Evolutionary conservation across 2,888 invertebrate species (phyloP), one percentile per base, ranked within the genome.

Genomic region (Ichneumon xanthorius): DNA sequence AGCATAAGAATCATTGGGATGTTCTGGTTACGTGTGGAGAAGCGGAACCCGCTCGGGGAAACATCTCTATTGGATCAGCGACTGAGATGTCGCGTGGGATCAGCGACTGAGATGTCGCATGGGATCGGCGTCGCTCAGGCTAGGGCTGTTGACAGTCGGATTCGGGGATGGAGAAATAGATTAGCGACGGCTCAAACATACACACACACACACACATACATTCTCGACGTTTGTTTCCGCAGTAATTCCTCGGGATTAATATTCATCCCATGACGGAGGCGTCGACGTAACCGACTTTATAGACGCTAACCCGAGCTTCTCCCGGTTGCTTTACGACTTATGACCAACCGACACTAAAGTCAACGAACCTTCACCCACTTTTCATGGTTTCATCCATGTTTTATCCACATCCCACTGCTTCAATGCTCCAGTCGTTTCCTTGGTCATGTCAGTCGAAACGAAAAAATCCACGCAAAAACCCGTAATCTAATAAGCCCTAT

Each of bases 161-260:
- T 37, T 77, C 65, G 77, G n/a, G 71, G 63, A 77, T 30, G 45
- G 45, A 71, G 71, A 63, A 71, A 71, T 82, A 70, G 77, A 77
- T 77, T 76, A 71, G 82, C 65, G 71, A 71, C 22, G 45, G 40
- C 30, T 33, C 30, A 30, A 26, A 33, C 26, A 63, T n/a, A 63
- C 30, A 33, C n/a, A n/a, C 16, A 7, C 30, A 61, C 63, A 6
- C 55, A 55, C 75, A 37, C 53, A 45, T 40, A 45, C 71, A 71
- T 63, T 65, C 50, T 37, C 45, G 63, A 26, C 77, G 65, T 82
- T 82, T 55, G 82, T 55, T 73, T 75, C 63, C 80, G 48, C 50
- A 67, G 79, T 80, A 80, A 82, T 85, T 79, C 82, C 87, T 61
- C 85, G 72, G 45, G 85, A 87, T 88, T 86, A 87, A 84, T 82